Percentiles rank a stretch among this genome's conserved stretches.
Conservation (phyloP, 1,140 invertebrate species). For the Tenebrio molitor region DNA sequence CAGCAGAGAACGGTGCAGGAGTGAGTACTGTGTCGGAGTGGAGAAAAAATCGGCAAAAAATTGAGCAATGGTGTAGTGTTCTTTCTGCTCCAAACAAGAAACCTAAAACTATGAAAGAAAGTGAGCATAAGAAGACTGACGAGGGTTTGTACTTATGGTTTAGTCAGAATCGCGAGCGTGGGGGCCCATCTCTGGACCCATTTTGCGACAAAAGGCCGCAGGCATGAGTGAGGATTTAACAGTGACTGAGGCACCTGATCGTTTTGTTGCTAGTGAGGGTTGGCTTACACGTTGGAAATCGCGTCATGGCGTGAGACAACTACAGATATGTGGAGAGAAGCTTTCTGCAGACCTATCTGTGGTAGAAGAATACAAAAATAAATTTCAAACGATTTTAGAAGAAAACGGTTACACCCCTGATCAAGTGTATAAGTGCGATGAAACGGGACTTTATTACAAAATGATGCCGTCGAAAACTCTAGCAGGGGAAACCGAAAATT, state of each 20-base stretch:
- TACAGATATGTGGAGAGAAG: slow-evolving; percentile 54
- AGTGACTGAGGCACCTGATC: slow-evolving; percentile 48
- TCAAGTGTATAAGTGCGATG: slow-evolving; percentile 66
- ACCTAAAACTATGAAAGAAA: slow-evolving; percentile 19
- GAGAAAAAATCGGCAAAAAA: slow-evolving; percentile 39
- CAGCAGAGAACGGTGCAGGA: background rate
- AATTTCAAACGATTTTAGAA: slow-evolving; percentile 34
- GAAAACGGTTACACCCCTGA: background rate
- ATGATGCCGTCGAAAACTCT: slow-evolving; percentile 61
- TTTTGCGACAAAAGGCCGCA: slow-evolving; percentile 33
- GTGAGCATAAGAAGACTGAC: slow-evolving; percentile 26
- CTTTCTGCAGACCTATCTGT: slow-evolving; percentile 38
- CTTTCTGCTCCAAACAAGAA: background rate
- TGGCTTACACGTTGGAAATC: slow-evolving; percentile 59
- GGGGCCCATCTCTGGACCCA: slow-evolving; percentile 10
- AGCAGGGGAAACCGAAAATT: slow-evolving; percentile 60
- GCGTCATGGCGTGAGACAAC: slow-evolving; percentile 48
- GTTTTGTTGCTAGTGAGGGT: slow-evolving; percentile 57
- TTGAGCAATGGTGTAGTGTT: slow-evolving; percentile 38
- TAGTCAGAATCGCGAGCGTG: slow-evolving; percentile 10
- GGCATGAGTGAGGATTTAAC: slow-evolving; percentile 2
- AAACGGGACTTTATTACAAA: slow-evolving; percentile 65
- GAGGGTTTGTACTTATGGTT: slow-evolving; percentile 38
- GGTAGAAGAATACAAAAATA: background rate
- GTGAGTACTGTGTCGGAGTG: background rate